phyloP scores from a whole-genome alignment of 2,797 vertebrate species.

The Lepilemur septentrionalis region DNA sequence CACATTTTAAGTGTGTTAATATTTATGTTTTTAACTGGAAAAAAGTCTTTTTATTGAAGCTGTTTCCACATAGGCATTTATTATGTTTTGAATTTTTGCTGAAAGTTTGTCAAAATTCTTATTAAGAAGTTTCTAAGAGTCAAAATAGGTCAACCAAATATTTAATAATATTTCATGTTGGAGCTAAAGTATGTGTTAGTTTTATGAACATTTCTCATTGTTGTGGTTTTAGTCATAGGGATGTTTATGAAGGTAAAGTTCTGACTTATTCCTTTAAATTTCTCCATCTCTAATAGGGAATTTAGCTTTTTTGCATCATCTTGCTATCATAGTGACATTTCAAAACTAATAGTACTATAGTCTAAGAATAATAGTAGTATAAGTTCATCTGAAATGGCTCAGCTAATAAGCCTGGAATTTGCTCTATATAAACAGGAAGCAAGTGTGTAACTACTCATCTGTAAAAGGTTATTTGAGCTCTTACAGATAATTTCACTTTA shows the following conservation, averaged over 20 bases:
- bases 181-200: neutral
- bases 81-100: neutral
- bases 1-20: conserved; percentile 50
- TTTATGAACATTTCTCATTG: neutral
- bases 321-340: conserved; percentile 50
- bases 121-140: conserved; percentile 3
- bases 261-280: conserved; percentile 44
- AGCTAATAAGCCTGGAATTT: conserved; percentile 48
- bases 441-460: conserved; percentile 48
- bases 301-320: conserved; percentile 50
- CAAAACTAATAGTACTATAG: conserved; percentile 25
- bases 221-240: conserved; percentile 19
- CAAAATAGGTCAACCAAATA: neutral
- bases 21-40: conserved; percentile 52
- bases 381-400: conserved; percentile 57
- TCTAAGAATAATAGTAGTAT: conserved; percentile 18
- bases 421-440: conserved; percentile 60
- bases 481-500: conserved; percentile 67
- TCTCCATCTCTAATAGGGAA: conserved; percentile 11
- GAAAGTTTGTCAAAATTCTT: conserved; percentile 30
- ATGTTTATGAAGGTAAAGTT: conserved; percentile 32
- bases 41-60: neutral
- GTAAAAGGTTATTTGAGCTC: conserved; percentile 44
- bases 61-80: neutral
- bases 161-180: neutral